These are phyloP conservation scores for Nothobranchius furzeri DNA, from an alignment of 2,113 vertebrate genomes.

Conservation along the genomic window DNA sequence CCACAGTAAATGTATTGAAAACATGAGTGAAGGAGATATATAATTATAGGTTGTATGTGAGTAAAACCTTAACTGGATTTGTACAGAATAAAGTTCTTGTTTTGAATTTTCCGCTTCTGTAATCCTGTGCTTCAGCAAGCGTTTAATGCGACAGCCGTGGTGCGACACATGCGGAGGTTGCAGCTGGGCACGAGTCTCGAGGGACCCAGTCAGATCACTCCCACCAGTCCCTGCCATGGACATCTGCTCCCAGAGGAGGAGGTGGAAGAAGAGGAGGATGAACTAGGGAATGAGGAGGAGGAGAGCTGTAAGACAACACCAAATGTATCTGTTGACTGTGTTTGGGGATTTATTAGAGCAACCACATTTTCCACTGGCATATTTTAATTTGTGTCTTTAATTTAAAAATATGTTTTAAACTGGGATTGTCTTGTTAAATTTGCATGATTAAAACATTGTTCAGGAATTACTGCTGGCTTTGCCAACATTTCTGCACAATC, in stretches of 20 bases:
- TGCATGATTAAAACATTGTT: too few relatives aligned
- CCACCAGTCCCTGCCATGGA: constrained; percentile 81
- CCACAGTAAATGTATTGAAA: too few relatives aligned
- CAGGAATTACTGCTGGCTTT: too few relatives aligned
- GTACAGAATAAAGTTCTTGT: not conserved
- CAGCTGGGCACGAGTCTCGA: constrained; percentile 95
- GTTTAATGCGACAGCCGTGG: constrained; percentile 96
- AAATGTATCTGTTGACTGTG: not conserved
- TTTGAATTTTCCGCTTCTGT: not conserved
- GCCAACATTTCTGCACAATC: too few relatives aligned
- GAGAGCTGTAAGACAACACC: constrained; percentile 70
- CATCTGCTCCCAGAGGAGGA: constrained; percentile 78
- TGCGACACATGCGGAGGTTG: constrained; percentile 94
- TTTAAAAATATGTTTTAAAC: too few relatives aligned
- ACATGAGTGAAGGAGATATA: too few relatives aligned
- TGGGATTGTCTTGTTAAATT: too few relatives aligned
- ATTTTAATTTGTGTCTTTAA: too few relatives aligned
- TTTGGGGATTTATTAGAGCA: too few relatives aligned
- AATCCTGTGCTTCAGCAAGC: constrained; percentile 85
- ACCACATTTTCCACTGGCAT: too few relatives aligned
- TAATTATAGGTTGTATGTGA: not conserved
- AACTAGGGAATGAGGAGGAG: constrained; percentile 74
- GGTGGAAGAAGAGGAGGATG: constrained; percentile 70
- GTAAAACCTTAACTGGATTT: not conserved
- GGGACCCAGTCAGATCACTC: constrained; percentile 82